Conservation (phyloP, 1,140 invertebrate genomes). For the Leptonema lineaticorne region DNA sequence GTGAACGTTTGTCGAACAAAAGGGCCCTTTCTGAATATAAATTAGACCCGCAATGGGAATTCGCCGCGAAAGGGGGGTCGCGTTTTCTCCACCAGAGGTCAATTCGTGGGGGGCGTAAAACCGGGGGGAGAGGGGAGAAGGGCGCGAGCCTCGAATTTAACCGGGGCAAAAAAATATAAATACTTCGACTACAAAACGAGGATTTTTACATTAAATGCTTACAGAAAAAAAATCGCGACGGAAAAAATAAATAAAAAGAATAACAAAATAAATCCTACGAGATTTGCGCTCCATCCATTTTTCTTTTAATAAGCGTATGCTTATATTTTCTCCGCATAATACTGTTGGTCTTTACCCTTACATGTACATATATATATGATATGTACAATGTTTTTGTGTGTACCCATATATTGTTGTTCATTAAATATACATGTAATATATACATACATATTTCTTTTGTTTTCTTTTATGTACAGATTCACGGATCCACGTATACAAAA, state of each 20-base stretch:
- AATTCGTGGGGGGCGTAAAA: neutral
- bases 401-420: neutral
- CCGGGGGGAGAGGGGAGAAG: too few species aligned
- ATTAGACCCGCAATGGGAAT: slow-evolving; percentile 25
- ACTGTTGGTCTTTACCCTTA: neutral
- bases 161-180: neutral
- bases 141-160: slow-evolving; percentile 1
- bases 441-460: neutral
- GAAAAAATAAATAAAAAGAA: neutral
- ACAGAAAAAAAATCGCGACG: neutral
- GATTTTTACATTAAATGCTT: neutral
- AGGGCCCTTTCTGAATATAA: slow-evolving; percentile 34
- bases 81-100: neutral
- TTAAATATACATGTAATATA: neutral
- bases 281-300: slow-evolving; percentile 10
- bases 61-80: neutral
- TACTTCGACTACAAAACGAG: neutral
- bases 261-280: slow-evolving; percentile 14
- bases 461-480: neutral
- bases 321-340: neutral
- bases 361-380: neutral
- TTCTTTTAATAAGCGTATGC: slow-evolving; percentile 10
- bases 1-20: slow-evolving; percentile 35
- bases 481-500: too few species aligned
- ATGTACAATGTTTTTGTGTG: neutral